Evolutionary conservation across 2,888 invertebrate species (phyloP).

Genomic region (Parapristionchus giblindavisi): DNA sequence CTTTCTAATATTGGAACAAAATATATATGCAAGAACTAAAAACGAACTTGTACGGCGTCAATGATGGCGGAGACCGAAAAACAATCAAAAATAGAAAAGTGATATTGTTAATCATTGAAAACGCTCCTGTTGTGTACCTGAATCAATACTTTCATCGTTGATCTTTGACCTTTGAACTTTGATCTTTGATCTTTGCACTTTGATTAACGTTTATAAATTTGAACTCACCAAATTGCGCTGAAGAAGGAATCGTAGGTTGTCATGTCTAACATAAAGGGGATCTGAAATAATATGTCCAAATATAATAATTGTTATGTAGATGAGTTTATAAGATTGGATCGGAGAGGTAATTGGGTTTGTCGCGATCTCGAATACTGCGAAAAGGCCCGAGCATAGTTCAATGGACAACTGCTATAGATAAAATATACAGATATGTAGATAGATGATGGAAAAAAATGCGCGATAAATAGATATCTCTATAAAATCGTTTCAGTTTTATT

Average conservation of each 20-base stretch:
- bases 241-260: not conserved
- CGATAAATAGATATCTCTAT: no score
- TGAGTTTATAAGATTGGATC: no score
- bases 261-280: not conserved
- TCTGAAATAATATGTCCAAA: not conserved
- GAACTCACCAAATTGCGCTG: not conserved
- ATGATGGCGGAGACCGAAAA: not conserved
- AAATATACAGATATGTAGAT: no score
- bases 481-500: no score
- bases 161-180: not conserved
- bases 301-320: not conserved
- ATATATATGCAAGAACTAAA: no score
- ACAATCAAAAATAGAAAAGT: constrained; percentile 25
- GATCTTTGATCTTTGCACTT: not conserved
- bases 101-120: constrained; percentile 1
- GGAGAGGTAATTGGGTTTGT: not conserved
- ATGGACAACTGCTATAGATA: no score
- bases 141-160: not conserved
- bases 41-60: constrained; percentile 25
- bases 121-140: constrained; percentile 21
- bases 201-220: not conserved
- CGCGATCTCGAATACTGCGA: no score
- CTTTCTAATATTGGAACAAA: no score
- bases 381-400: no score
- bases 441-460: no score